phyloP scores from a whole-genome alignment of 2,113 vertebrate species.

The Eubucco bourcierii region DNA sequence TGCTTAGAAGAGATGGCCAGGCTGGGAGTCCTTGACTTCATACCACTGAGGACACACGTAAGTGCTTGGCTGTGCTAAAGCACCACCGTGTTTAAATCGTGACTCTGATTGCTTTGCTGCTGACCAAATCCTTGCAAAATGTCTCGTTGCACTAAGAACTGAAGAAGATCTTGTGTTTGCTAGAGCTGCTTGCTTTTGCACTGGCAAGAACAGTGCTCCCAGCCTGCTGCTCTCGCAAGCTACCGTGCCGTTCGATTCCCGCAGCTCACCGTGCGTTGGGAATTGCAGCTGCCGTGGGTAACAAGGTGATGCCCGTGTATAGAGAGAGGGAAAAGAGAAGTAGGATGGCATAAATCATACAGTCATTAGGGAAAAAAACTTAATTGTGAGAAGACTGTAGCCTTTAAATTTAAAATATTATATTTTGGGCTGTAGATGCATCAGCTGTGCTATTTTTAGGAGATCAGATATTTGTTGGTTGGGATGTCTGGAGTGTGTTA shows the following conservation, averaged over 20 bases:
- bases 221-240: constrained; percentile 43
- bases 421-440: neutral
- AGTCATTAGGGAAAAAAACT: neutral
- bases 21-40: neutral
- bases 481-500: constrained; percentile 40
- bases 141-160: neutral
- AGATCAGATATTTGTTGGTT: constrained; percentile 5
- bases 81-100: neutral
- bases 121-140: neutral
- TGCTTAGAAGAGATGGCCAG: neutral
- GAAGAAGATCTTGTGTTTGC: constrained; percentile 8
- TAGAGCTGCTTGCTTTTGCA: neutral
- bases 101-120: neutral
- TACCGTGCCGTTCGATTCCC: neutral
- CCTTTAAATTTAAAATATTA: neutral
- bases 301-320: neutral
- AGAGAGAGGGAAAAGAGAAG: neutral
- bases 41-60: neutral
- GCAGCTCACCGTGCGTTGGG: neutral
- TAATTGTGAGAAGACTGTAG: constrained; percentile 9
- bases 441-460: neutral
- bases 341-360: neutral
- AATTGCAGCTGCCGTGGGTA: neutral
- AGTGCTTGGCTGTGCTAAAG: neutral
- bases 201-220: constrained; percentile 7